phyloP scores from a whole-genome alignment of 2,888 invertebrate species.

The Thera britannica region DNA sequence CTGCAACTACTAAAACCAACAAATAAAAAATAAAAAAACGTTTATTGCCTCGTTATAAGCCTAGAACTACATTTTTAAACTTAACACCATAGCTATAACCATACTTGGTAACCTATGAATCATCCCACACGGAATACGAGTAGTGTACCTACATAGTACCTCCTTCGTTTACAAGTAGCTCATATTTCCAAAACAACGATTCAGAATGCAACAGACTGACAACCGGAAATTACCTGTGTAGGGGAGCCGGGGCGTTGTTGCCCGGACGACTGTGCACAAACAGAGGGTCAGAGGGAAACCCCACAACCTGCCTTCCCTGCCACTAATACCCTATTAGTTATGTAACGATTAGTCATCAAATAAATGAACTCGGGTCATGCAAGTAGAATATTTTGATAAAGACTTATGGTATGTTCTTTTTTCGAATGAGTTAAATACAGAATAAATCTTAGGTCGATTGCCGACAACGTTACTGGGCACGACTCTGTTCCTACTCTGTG shows the following conservation, averaged over 20 bases:
- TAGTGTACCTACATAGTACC: slow-evolving; percentile 1
- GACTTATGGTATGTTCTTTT: too few species aligned
- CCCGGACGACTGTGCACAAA: slow-evolving; percentile 73
- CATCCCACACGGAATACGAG: slow-evolving; percentile 12
- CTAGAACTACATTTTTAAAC: too few species aligned
- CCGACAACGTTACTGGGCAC: too few species aligned
- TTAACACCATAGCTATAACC: too few species aligned
- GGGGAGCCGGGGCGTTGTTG: slow-evolving; percentile 53
- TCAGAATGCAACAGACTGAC: slow-evolving; percentile 51
- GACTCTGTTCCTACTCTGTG: too few species aligned
- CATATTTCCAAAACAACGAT: slow-evolving; percentile 45
- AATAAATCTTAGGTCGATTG: too few species aligned
- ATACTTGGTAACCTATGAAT: slow-evolving; percentile 18
- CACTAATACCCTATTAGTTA: slow-evolving; percentile 42
- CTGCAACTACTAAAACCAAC: too few species aligned
- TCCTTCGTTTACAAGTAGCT: slow-evolving; percentile 13
- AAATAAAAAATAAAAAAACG: too few species aligned
- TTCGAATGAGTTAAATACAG: too few species aligned
- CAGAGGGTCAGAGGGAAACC: slow-evolving; percentile 76
- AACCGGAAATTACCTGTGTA: slow-evolving; percentile 72
- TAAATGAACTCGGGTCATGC: background rate
- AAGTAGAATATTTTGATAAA: background rate
- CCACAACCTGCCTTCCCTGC: slow-evolving; percentile 38
- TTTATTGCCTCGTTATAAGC: too few species aligned
- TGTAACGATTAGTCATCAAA: slow-evolving; percentile 48